These are phyloP conservation scores for Congeria kusceri DNA, from an alignment of 2,888 invertebrate genomes.

Conservation along the genomic window DNA sequence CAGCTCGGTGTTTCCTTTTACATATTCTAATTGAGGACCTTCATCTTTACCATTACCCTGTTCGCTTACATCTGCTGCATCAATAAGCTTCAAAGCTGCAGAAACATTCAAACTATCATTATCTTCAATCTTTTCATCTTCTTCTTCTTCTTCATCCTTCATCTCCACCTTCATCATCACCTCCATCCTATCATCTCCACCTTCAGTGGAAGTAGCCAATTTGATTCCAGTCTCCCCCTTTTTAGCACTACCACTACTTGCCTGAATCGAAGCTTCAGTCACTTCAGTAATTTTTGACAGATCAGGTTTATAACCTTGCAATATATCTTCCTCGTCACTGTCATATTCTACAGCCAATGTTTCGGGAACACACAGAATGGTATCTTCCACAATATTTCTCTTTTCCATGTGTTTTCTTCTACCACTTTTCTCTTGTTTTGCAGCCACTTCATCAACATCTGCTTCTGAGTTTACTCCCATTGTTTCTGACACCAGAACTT, in stretches of 20 bases:
- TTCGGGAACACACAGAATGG: neutral
- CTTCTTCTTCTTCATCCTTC: neutral
- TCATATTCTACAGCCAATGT: neutral
- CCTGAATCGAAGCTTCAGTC: slow-evolving; percentile 3
- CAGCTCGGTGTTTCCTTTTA: neutral
- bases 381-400: neutral
- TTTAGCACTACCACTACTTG: neutral
- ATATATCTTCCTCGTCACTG: neutral
- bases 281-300: slow-evolving; percentile 30
- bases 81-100: too few relatives aligned
- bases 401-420: neutral
- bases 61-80: neutral
- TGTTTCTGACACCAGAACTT: too few relatives aligned
- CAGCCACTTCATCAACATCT: too few relatives aligned
- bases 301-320: slow-evolving; percentile 6
- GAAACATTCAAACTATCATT: slow-evolving; percentile 4
- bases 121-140: neutral
- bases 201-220: too few relatives aligned
- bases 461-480: too few relatives aligned
- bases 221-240: too few relatives aligned
- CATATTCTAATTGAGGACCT: too few relatives aligned
- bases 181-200: too few relatives aligned
- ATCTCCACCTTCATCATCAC: too few relatives aligned
- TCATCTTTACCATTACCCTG: neutral
- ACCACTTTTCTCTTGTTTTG: too few relatives aligned